These are phyloP conservation scores for Prenolepis imparis DNA, from an alignment of 2,888 invertebrate species.

Conservation along the genomic window DNA sequence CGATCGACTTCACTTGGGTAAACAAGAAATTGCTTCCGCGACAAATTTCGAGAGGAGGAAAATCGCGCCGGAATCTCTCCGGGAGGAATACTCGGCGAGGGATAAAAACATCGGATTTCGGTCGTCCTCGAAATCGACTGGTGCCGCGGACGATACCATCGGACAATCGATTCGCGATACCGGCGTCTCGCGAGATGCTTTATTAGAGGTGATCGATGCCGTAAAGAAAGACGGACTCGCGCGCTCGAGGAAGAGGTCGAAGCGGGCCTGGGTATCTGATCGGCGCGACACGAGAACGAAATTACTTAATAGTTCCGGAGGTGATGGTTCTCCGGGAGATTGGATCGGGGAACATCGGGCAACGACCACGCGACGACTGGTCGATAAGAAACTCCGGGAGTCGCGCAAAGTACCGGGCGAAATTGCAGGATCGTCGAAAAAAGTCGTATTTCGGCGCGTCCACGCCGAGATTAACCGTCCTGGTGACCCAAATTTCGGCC, in stretches of 20 bases:
- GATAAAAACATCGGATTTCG: background rate
- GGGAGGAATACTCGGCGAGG: background rate
- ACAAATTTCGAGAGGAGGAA: conserved; percentile 22
- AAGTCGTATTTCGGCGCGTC: conserved; percentile 44
- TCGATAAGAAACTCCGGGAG: conserved; percentile 43
- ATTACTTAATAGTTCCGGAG: conserved; percentile 36
- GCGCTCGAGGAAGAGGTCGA: background rate
- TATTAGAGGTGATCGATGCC: background rate
- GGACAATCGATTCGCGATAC: background rate
- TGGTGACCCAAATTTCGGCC: conserved; percentile 38
- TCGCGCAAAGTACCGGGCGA: conserved; percentile 31
- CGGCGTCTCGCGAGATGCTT: conserved; percentile 17
- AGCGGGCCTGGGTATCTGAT: conserved; percentile 33
- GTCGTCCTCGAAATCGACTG: background rate
- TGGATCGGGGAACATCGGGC: conserved; percentile 46
- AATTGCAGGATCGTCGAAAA: conserved; percentile 25
- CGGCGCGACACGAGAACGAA: conserved; percentile 40
- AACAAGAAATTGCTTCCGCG: conserved; percentile 40
- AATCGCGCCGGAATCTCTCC: background rate
- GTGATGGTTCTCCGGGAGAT: conserved; percentile 32
- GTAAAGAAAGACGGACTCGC: background rate
- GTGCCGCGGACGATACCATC: conserved; percentile 3
- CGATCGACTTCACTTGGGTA: conserved; percentile 29
- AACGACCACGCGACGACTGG: conserved; percentile 13
- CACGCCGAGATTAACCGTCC: conserved; percentile 41